Conservation (phyloP, 2,888 invertebrate species). For the Idaea biselata region DNA sequence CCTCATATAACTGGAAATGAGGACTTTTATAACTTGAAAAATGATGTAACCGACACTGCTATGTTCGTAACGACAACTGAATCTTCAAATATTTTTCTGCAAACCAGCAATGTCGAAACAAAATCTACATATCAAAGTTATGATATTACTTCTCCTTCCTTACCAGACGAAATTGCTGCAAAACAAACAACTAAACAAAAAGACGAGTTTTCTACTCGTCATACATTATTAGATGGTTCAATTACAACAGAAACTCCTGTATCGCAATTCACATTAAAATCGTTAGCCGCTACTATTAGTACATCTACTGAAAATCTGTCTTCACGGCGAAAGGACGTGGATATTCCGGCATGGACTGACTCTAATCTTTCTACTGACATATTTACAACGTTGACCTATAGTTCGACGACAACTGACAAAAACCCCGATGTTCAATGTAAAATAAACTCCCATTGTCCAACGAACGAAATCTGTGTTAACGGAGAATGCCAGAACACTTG, state of each 20-base stretch:
- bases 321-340: slow-evolving; percentile 66
- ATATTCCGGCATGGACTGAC: slow-evolving; percentile 73
- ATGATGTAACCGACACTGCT: background rate
- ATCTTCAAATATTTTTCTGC: background rate
- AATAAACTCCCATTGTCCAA: slow-evolving; percentile 82
- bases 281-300: slow-evolving; percentile 41
- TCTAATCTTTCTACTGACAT: slow-evolving; percentile 58
- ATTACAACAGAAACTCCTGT: slow-evolving; percentile 5
- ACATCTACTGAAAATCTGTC: slow-evolving; percentile 67
- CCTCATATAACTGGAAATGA: background rate
- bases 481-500: slow-evolving; percentile 85
- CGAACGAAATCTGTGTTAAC: slow-evolving; percentile 82
- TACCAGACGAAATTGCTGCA: background rate
- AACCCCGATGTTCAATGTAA: slow-evolving; percentile 74
- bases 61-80: background rate
- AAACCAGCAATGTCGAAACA: background rate
- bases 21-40: background rate
- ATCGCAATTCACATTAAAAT: slow-evolving; percentile 16
- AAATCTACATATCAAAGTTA: background rate
- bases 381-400: slow-evolving; percentile 60
- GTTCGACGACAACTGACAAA: slow-evolving; percentile 42
- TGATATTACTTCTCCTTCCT: background rate
- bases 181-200: background rate
- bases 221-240: slow-evolving; percentile 5
- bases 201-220: slow-evolving; percentile 1